Percentiles rank a stretch among this genome's conserved stretches.
phyloP scores from a whole-genome alignment of 2,113 vertebrate genomes.

The Mesocricetus auratus region DNA sequence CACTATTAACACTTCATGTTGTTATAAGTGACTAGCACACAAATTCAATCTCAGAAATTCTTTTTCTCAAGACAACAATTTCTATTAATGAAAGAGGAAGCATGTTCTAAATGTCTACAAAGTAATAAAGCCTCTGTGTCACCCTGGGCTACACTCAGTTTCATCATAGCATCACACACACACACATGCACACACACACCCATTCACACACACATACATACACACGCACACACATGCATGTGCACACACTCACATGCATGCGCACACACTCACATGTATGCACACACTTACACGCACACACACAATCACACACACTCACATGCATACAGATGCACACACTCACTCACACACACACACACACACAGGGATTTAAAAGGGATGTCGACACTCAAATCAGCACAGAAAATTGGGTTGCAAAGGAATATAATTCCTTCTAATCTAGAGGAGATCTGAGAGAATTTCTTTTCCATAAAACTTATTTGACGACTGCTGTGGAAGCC shows the following conservation, averaged over 20 bases:
- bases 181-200: background rate
- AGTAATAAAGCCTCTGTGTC: background rate
- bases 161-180: background rate
- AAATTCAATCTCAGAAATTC: background rate
- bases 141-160: background rate
- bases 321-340: background rate
- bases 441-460: background rate
- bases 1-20: background rate
- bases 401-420: background rate
- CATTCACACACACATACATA: background rate
- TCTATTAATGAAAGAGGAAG: background rate
- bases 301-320: no score
- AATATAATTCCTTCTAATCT: slow-evolving; percentile 4
- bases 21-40: background rate
- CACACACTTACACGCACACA: no score
- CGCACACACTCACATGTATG: no score
- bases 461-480: background rate
- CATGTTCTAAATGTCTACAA: background rate
- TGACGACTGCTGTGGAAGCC: background rate
- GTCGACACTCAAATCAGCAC: background rate
- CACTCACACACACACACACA: background rate
- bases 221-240: background rate
- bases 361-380: background rate
- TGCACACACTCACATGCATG: no score
- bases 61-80: background rate